Evolutionary conservation across 2,888 invertebrate species (phyloP), one percentile per base, ranked within the genome.

Genomic region (Timema cristinae): DNA sequence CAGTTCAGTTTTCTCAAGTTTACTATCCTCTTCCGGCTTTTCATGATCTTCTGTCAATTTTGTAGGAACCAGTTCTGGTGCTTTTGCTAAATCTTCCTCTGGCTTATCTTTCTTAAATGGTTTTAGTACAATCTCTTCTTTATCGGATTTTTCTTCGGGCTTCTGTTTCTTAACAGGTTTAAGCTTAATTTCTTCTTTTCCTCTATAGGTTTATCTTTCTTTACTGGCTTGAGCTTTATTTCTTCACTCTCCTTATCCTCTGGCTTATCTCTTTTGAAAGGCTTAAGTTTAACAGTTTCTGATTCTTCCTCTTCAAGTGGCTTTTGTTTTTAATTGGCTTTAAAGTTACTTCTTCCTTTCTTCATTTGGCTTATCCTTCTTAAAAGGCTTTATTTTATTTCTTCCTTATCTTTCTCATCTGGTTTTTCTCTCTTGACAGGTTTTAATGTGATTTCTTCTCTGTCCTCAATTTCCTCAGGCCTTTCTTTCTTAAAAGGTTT

Each of bases 381-480:
- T 75, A 9, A 74, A 63, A 48, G 77, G 76, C 76, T 81, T 77
- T 67, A 76, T 0, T 74, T 83, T 81, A 70, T 56, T 54, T 72
- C 70, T 74, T 75, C 68, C 69, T 77, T 75, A 74, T 75, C 75
- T 72, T 75, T 72, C 78, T 78, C 66, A 80, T 78, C 72, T 52
- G 72, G 70, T 73, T 81, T 78, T 76, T 82, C 82, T 71, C 76
- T 76, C 50, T 73, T 73, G 70, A 81, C 79, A 70, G 80, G 79
- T 51, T 79, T 78, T 69, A 79, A 72, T 9, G 82, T 81, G 67
- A 83, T 76, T 73, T 76, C 79, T 71, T 82, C 81, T 77, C 84
- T 80, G 49, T 80, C 83, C 51, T 78, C 73, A 9, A 76, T 77
- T 61, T 72, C 71, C 59, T 68, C 50, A 16, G 68, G 71, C 50